Evolutionary conservation across 2,113 vertebrate genomes (phyloP).

Genomic region (Muntiacus muntjak): DNA sequence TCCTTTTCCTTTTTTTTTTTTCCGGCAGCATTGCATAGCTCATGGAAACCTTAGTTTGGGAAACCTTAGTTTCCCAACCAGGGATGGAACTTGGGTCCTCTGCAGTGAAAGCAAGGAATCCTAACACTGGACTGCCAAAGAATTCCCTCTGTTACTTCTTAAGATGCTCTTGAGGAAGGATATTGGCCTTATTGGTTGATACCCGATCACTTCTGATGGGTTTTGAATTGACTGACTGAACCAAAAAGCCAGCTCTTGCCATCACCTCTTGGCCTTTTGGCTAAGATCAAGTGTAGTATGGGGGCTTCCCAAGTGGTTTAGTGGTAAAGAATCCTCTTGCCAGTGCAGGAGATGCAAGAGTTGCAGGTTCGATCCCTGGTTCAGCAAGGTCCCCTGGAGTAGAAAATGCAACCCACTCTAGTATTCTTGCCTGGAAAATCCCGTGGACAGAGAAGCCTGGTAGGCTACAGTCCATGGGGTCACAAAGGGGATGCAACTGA

Average conservation of each 20-base stretch:
- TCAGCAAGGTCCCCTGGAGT: not conserved
- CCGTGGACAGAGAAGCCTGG: not conserved
- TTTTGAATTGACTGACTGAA: rapidly evolving
- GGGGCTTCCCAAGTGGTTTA: not conserved
- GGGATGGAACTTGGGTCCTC: not conserved
- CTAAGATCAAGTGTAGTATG: not conserved
- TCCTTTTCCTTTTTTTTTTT: not conserved
- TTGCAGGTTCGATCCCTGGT: not conserved
- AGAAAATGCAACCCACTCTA: not conserved
- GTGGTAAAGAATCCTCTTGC: not conserved
- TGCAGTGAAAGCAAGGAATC: not conserved
- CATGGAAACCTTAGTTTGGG: not conserved
- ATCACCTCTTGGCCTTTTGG: not conserved
- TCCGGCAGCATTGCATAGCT: not conserved
- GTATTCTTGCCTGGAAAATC: not conserved
- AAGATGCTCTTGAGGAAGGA: not conserved
- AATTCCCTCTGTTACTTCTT: not conserved
- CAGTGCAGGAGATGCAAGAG: not conserved
- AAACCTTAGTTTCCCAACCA: not conserved
- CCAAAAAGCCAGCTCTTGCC: rapidly evolving
- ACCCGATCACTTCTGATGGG: rapidly evolving
- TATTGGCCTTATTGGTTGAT: rapidly evolving
- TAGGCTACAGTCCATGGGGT: not conserved
- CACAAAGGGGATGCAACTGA: not conserved
- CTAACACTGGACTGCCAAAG: not conserved